Evolutionary conservation across 2,113 vertebrate genomes (phyloP).

Genomic region (Copsychus sechellarum): DNA sequence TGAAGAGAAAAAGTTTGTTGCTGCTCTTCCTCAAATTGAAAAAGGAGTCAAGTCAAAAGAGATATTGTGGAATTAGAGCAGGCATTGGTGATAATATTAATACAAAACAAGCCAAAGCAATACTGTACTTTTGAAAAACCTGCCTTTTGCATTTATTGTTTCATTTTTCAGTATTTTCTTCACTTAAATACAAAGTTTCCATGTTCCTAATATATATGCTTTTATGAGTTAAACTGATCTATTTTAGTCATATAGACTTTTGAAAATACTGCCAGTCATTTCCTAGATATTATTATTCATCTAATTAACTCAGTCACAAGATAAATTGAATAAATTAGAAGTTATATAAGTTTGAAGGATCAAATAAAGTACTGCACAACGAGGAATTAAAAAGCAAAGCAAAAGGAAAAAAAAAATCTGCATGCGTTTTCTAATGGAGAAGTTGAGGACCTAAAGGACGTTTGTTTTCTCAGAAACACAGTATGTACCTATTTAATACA

Average conservation of each 20-base stretch:
- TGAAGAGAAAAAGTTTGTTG: not conserved
- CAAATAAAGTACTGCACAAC: conserved; percentile 46
- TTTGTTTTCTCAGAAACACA: not conserved
- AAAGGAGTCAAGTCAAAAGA: not conserved
- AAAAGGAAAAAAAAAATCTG: not conserved
- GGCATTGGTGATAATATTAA: not conserved
- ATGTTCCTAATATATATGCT: not conserved
- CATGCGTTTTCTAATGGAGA: conserved; percentile 45
- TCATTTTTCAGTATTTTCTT: not conserved
- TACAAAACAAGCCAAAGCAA: not conserved
- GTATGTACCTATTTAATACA: not conserved
- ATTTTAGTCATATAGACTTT: not conserved
- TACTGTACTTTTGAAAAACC: not conserved
- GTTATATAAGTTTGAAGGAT: conserved; percentile 56
- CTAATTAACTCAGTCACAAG: not conserved
- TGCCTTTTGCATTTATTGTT: not conserved
- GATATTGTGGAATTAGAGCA: not conserved
- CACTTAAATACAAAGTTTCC: not conserved
- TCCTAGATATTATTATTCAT: not conserved
- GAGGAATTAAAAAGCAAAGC: not conserved
- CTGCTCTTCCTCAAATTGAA: not conserved
- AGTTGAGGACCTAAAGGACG: conserved; percentile 58
- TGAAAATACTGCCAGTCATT: not conserved
- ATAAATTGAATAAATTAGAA: not conserved
- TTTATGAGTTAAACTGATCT: not conserved